phyloP scores from a whole-genome alignment of 2,113 vertebrate species.

The Myiagra hebetior region DNA sequence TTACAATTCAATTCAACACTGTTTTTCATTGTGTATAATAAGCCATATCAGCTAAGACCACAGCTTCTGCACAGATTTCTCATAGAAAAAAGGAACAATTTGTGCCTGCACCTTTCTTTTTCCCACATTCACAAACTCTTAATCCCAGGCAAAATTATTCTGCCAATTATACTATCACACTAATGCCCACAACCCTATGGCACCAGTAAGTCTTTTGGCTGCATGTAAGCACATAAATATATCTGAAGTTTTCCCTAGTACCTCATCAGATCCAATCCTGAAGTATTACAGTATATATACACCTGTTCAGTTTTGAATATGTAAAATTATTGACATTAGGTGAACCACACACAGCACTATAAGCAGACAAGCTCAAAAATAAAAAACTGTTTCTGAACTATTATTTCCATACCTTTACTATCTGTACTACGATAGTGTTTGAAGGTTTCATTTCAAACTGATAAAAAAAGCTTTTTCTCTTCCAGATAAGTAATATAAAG shows the following conservation, averaged over 20 bases:
- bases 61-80: not conserved
- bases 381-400: not conserved
- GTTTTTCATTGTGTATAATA: not conserved
- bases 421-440: not conserved
- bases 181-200: not conserved
- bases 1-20: not conserved
- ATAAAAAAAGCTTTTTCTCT: not conserved
- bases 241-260: not conserved
- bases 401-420: not conserved
- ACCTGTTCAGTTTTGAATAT: not conserved
- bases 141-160: not conserved
- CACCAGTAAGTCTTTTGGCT: not conserved
- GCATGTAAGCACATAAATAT: rapidly evolving
- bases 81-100: not conserved
- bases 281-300: not conserved
- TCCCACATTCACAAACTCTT: not conserved
- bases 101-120: not conserved
- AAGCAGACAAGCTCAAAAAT: not conserved
- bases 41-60: not conserved
- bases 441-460: not conserved
- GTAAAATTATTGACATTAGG: not conserved
- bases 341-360: not conserved
- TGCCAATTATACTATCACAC: not conserved
- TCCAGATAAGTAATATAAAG: not conserved
- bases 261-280: not conserved